Percentiles rank a stretch among this genome's conserved stretches.
These are phyloP conservation scores for Selenia dentaria DNA, from an alignment of 2,888 invertebrate genomes.

Conservation along the genomic window DNA sequence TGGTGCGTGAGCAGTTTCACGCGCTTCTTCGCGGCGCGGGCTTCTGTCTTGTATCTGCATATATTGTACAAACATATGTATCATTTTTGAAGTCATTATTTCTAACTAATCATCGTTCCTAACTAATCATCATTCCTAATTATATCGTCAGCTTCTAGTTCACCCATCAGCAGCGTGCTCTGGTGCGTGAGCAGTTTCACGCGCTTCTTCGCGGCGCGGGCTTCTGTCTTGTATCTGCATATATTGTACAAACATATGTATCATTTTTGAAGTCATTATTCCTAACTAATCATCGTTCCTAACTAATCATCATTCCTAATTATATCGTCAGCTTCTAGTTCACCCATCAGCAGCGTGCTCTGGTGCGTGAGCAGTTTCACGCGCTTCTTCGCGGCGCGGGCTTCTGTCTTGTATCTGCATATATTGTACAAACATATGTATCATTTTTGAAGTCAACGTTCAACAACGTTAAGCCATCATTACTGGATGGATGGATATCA, in stretches of 20 bases:
- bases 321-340: slow-evolving; percentile 83
- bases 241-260: background rate
- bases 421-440: background rate
- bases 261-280: no score
- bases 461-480: no score
- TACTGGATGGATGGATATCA: no score
- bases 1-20: slow-evolving; percentile 86
- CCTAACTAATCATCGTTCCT: no score
- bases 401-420: slow-evolving; percentile 78
- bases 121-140: no score
- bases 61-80: background rate
- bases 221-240: slow-evolving; percentile 78
- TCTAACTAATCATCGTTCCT: no score
- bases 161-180: slow-evolving; percentile 86
- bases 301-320: no score
- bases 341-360: slow-evolving; percentile 86
- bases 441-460: no score
- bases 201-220: slow-evolving; percentile 85
- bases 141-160: slow-evolving; percentile 83
- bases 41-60: slow-evolving; percentile 78
- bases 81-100: no score
- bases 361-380: slow-evolving; percentile 86
- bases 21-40: slow-evolving; percentile 85
- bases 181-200: slow-evolving; percentile 86
- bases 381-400: slow-evolving; percentile 85